Base-by-base conservation (phyloP, 2,888 invertebrate species). In the Lasioglossum calceatum region DNA sequence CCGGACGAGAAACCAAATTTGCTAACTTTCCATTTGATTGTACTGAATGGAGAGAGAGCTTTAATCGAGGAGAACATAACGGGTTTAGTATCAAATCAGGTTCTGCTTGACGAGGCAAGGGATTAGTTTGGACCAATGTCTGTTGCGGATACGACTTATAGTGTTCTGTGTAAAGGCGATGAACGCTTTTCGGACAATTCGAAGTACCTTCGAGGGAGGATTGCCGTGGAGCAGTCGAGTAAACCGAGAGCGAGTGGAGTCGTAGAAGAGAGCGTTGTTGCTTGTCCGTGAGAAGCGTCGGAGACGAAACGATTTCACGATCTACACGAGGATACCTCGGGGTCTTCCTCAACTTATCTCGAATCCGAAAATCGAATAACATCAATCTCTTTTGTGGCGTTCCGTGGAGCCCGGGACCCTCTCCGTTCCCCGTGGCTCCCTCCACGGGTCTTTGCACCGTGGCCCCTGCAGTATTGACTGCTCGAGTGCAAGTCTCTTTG, bases 331-430 rank as follows among this genome's bases (percentile, higher is more conserved):
- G 64, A 74, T 79, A 84, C 86, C 77, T n/a, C 78, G 79, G 80
- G 75, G 64, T 84, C 78, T 83, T 67, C 79, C 84, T 88, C 85
- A 90, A 90, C 86, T 91, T 88, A 88, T 85, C 89, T 88, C 85
- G 86, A 89, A 91, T 92, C 89, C 90, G 87, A 92, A 92, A 92
- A 92, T 92, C 91, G 92, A 89, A 91, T 91, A 91, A 92, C 91
- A 92, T 92, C 91, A 90, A 92, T 92, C 91, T 92, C 91, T 89
- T 91, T 90, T 89, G 88, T 84, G 86, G 88, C 79, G 82, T 85
- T 75, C 87, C 76, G 79, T 75, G 86, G 81, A 84, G 81, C 84
- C 85, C 54, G 84, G 82, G 81, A 75, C 79, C 85, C 86, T 86
- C 86, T 79, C 32, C 32, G 64, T 64, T 82, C 42, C n/a, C n/a